Evolutionary conservation across 1,140 invertebrate genomes (phyloP), one percentile per base, ranked within the genome.

Genomic region (Pogonomyrmex barbatus): DNA sequence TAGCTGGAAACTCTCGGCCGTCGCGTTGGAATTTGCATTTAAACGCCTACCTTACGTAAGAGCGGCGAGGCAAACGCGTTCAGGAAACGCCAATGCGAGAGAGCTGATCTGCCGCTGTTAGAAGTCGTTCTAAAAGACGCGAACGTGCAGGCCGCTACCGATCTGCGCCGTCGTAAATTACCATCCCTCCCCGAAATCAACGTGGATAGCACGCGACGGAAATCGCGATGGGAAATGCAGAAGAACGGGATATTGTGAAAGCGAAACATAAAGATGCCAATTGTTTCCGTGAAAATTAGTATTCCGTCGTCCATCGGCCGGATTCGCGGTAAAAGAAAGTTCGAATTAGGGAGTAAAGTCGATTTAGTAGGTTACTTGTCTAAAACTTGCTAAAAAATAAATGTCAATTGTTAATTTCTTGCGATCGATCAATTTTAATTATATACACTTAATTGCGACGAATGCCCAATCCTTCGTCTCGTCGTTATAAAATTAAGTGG

Each of bases 31-130:
- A 91, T 91, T 91, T 91, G 90, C 90, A 91, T 91, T 91, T 91
- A 91, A 91, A 91, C 90, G 90, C 85, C 90, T 91, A 58, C 39
- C 89, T 91, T 91, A 91, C 87, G 89, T 91, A 91, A 91, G 70
- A 83, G 56, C 39, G 33, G 24, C 79, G 86, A 52, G 88, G 90
- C 90, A 52, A 91, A 89, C 77, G 90, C 88, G 90, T 88, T 91
- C 90, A 91, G 90, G 90, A 91, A 91, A 91, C 83, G 62, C 87
- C 81, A 67, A 76, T 84, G 79, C 87, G 58, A 87, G 88, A 88
- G 87, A 79, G 52, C 70, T 56, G 84, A 86, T 75, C n/a, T 4
- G n/a, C 45, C 8, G n/a, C 45, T 45, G 24, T 36, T 67, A 70
- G 88, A 86, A 42, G 65, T 78, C 33, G 87, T 45, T 68, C 33